Base-by-base conservation (phyloP, 2,888 invertebrate genomes). In the Lacanobia oleracea region DNA sequence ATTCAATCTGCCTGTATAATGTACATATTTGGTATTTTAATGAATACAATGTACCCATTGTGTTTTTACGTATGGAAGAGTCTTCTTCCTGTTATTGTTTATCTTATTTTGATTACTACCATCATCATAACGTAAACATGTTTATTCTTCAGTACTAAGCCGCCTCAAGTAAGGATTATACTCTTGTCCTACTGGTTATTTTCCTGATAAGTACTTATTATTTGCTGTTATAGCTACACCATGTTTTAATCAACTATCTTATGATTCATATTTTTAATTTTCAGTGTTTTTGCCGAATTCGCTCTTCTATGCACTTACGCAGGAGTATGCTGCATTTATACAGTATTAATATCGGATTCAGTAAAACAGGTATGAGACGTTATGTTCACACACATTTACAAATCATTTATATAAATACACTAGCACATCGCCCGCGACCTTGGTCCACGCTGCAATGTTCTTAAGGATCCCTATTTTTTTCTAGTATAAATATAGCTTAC, bases 281-380 rank as follows among this genome's bases (percentile, higher is more conserved):
- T 82, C 92, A 96, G 96, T 76, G 79, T 93, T 53, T 89, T 95
- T 82, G 97, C 98, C 0, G 97, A 98, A 86, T 93, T 96, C 33
- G 96, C 97, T 0, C 91, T 98, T 56, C 94, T 97, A 83, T 94
- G 96, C 14, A 98, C 98, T 0, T 98, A 98, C 88, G 96, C 97
- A 48, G 97, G 97, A 37, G 97, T 98, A 0, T 96, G 97, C 79
- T 97, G 97, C 87, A 98, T 98, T 14, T 98, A 98, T 88, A 96
- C 98, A 2, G 97, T 98, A 6, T 97, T 98, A 83, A 97, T 98
- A 88, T 96, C 98, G 6, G 97, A 97, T 81, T 97, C 97, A 7
- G 92, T 97, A 12, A 96, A 97, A 91, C 97, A 97, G 96, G 97
- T 97, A 87, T 87, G 21, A 54, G 7, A 37, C 16, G 8, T 10